Percentiles rank a stretch among this genome's conserved stretches.
Conservation (phyloP, 2,888 invertebrate genomes). For the Agrochola circellaris region DNA sequence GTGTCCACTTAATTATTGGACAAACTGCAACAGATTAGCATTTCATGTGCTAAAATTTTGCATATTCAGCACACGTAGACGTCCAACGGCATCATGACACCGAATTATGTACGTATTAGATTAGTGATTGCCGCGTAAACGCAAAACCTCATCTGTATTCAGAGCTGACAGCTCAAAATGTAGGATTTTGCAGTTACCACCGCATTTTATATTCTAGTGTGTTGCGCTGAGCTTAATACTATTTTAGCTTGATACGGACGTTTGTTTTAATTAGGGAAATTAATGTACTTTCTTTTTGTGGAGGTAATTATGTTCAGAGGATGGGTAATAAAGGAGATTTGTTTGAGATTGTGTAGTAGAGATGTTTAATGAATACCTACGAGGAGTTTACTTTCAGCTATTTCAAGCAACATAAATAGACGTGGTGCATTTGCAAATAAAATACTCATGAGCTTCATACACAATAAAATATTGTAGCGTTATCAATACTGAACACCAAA, state of each 20-base stretch:
- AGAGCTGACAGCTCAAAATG: slow-evolving; percentile 65
- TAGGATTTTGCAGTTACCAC: slow-evolving; percentile 53
- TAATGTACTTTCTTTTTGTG: slow-evolving; percentile 15
- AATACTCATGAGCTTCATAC: background rate
- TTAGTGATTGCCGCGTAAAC: slow-evolving; percentile 79
- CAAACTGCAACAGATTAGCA: slow-evolving; percentile 69
- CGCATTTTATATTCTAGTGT: slow-evolving; percentile 62
- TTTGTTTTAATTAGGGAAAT: slow-evolving; percentile 54
- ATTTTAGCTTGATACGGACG: slow-evolving; percentile 55
- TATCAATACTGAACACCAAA: slow-evolving; percentile 1
- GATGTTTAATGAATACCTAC: background rate
- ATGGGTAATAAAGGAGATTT: background rate
- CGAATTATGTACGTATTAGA: slow-evolving; percentile 77
- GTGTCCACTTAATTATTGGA: slow-evolving; percentile 65
- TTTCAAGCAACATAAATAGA: background rate
- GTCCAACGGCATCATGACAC: slow-evolving; percentile 64
- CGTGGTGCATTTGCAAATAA: background rate
- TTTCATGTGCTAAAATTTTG: slow-evolving; percentile 62
- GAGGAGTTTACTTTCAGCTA: background rate
- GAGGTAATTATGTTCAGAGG: background rate
- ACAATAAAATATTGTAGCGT: background rate
- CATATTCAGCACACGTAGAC: slow-evolving; percentile 63
- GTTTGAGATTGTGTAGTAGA: background rate
- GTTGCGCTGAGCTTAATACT: slow-evolving; percentile 51
- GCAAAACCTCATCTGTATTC: slow-evolving; percentile 78